A percentile compares a stretch with the other conserved stretches of the same genome.
Conservation (phyloP, 2,797 vertebrate genomes). For the Tapera naevia region DNA sequence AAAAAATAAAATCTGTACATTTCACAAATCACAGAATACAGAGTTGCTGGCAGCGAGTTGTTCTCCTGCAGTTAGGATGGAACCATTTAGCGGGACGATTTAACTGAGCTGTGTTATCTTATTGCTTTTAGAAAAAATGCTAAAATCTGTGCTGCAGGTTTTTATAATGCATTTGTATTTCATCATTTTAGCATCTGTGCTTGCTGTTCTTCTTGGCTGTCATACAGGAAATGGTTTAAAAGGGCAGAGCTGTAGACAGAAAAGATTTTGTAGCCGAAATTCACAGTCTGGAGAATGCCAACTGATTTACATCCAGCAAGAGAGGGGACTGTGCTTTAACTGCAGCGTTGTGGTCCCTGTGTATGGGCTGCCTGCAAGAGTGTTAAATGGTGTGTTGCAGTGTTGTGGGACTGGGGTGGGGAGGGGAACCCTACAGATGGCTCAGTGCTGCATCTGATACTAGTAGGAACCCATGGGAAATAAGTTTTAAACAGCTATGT, state of each 20-base stretch:
- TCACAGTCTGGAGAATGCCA: neutral
- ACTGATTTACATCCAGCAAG: neutral
- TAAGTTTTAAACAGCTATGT: neutral
- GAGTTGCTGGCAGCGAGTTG: neutral
- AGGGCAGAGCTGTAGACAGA: neutral
- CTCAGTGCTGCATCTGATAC: neutral
- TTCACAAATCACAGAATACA: neutral
- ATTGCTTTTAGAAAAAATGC: neutral
- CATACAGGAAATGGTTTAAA: neutral
- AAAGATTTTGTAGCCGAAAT: neutral
- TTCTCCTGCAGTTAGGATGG: neutral
- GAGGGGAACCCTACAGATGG: neutral
- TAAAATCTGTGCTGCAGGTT: neutral
- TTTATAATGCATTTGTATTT: neutral
- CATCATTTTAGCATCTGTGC: neutral
- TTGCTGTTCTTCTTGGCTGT: neutral
- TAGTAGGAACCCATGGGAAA: neutral
- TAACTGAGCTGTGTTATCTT: neutral
- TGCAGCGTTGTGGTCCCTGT: neutral
- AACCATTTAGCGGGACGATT: neutral
- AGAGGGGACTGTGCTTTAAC: neutral
- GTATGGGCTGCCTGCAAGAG: neutral
- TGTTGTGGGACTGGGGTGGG: too few relatives aligned
- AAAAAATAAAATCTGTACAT: rapidly evolving
- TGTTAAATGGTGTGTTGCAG: neutral